These are phyloP conservation scores for Lasaia peninsularis DNA, from an alignment of 1,140 invertebrate genomes.

Conservation along the genomic window DNA sequence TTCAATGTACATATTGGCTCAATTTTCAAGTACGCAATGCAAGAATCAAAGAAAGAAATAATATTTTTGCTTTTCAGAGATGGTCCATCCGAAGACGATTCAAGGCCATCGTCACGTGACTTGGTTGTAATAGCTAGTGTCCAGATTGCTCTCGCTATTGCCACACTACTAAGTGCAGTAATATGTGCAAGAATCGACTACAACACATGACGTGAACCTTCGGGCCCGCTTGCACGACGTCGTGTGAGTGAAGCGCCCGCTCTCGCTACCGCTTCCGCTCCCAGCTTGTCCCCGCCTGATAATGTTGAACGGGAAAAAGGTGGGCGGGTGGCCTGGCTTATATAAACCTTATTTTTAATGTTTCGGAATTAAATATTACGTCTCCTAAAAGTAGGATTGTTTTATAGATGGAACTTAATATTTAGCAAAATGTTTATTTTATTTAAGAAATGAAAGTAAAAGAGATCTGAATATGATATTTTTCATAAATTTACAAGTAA, in stretches of 20 bases:
- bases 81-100: conserved; percentile 43
- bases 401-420: too few species aligned
- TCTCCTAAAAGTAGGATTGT: too few species aligned
- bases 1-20: too few species aligned
- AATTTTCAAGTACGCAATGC: too few species aligned
- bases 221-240: conserved; percentile 52
- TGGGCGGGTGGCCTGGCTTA: conserved; percentile 55
- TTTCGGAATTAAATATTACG: not conserved
- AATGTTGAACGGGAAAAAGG: conserved; percentile 51
- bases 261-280: conserved; percentile 33
- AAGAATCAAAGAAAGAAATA: too few species aligned
- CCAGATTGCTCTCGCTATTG: conserved; percentile 52
- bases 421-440: too few species aligned
- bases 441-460: too few species aligned
- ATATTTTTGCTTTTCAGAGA: conserved; percentile 35
- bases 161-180: conserved; percentile 54
- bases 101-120: conserved; percentile 54
- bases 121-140: conserved; percentile 60
- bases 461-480: too few species aligned
- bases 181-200: conserved; percentile 57
- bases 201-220: conserved; percentile 49
- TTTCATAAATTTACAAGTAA: too few species aligned
- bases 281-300: conserved; percentile 35
- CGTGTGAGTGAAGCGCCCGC: conserved; percentile 55
- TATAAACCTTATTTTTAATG: conserved; percentile 35